A percentile compares a stretch with the other conserved stretches of the same genome.
Conservation (phyloP, 2,888 invertebrate genomes). For the Rhaphigaster nebulosa region DNA sequence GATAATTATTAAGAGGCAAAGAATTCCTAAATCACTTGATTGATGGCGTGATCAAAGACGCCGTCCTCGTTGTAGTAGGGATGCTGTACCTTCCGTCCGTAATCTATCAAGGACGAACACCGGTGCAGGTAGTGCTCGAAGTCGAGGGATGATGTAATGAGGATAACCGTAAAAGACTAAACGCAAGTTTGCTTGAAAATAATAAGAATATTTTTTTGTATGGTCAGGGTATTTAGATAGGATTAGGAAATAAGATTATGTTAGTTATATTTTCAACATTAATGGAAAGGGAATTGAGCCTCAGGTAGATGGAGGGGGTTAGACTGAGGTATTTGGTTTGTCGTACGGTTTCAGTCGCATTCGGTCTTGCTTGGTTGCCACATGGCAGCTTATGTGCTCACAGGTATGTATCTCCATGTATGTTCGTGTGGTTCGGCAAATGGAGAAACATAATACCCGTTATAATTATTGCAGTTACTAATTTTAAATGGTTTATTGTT, state of each 20-base stretch:
- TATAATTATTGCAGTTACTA: not conserved
- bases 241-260: not conserved
- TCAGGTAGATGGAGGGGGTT: not conserved
- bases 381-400: not conserved
- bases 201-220: not conserved
- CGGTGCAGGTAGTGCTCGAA: not conserved
- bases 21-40: not conserved
- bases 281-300: not conserved
- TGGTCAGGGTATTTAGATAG: not conserved
- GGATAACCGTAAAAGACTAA: not conserved
- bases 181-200: not conserved
- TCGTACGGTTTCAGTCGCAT: not conserved
- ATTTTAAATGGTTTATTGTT: not conserved
- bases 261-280: not conserved
- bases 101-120: not conserved
- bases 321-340: not conserved
- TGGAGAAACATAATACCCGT: not conserved
- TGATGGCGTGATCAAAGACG: not conserved
- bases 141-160: not conserved
- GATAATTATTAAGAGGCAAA: not conserved
- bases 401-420: not conserved
- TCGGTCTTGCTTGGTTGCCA: constrained; percentile 4
- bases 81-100: not conserved
- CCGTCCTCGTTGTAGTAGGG: not conserved
- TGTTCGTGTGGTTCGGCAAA: not conserved